A percentile compares a stretch with the other conserved stretches of the same genome.
phyloP scores from a whole-genome alignment of 2,888 invertebrate species.

The Tetheella fluctuosa region DNA sequence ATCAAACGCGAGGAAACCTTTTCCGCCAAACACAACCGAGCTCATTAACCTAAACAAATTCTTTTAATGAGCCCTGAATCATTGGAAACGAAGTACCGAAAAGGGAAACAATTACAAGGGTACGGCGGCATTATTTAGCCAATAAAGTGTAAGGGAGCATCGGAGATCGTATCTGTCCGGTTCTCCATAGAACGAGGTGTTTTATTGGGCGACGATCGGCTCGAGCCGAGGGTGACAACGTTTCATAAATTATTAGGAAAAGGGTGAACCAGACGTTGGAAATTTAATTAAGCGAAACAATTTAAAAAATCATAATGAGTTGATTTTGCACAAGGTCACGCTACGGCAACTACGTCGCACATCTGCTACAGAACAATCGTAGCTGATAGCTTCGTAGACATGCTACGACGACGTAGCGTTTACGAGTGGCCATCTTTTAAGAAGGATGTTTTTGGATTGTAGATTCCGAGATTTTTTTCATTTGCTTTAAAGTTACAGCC shows the following conservation, averaged over 20 bases:
- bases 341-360: not conserved
- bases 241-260: conserved; percentile 29
- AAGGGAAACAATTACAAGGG: conserved; percentile 57
- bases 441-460: too few species aligned
- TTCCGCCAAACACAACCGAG: conserved; percentile 15
- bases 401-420: not conserved
- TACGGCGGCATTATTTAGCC: conserved; percentile 54
- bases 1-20: conserved; percentile 14
- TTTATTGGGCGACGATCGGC: conserved; percentile 59
- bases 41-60: conserved; percentile 39
- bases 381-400: not conserved
- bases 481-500: too few species aligned
- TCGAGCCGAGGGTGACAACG: conserved; percentile 40
- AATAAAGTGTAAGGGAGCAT: conserved; percentile 51
- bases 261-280: conserved; percentile 20
- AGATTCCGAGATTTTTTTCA: too few species aligned
- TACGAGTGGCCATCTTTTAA: not conserved
- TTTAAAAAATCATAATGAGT: not conserved
- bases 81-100: conserved; percentile 47
- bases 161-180: conserved; percentile 55
- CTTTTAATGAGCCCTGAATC: conserved; percentile 51
- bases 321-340: not conserved
- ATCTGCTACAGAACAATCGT: not conserved
- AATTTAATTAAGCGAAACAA: conserved; percentile 4
- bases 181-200: conserved; percentile 62